A percentile compares a stretch with the other conserved stretches of the same genome.
Evolutionary conservation across 2,113 vertebrate species (phyloP).

Genomic region (Pomatorhinus ruficollis): DNA sequence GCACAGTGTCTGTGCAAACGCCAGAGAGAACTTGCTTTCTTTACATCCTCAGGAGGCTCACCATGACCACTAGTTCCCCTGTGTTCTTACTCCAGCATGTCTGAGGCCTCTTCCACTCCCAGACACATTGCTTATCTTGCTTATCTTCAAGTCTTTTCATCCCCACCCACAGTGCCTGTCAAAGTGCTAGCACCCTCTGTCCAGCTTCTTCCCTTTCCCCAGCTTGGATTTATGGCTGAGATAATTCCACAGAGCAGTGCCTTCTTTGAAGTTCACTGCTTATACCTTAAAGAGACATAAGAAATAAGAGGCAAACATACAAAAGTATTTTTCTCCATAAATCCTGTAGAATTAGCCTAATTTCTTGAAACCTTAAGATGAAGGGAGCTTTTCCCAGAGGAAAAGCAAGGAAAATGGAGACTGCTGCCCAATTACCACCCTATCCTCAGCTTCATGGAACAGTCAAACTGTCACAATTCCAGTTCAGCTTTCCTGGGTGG

Average conservation of each 20-base stretch:
- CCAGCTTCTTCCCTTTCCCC: neutral
- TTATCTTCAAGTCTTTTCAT: neutral
- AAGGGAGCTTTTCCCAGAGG: neutral
- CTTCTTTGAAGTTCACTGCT: neutral
- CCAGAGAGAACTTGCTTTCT: neutral
- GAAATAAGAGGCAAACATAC: neutral
- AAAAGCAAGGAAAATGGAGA: neutral
- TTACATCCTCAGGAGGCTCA: neutral
- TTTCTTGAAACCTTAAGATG: neutral
- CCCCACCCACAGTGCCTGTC: neutral
- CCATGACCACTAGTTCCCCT: neutral
- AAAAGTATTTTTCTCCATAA: neutral
- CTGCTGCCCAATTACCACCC: neutral
- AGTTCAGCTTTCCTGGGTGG: neutral
- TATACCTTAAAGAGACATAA: neutral
- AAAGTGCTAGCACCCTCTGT: neutral
- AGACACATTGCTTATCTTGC: neutral
- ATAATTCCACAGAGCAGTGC: neutral
- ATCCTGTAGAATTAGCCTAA: neutral
- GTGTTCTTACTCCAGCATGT: neutral
- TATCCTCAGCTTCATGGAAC: neutral
- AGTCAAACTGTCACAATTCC: neutral
- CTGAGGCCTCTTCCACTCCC: neutral
- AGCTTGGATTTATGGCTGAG: neutral
- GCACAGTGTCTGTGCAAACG: neutral